Evolutionary conservation across 2,797 vertebrate species (phyloP).

Genomic region (Macropus fuliginosus): DNA sequence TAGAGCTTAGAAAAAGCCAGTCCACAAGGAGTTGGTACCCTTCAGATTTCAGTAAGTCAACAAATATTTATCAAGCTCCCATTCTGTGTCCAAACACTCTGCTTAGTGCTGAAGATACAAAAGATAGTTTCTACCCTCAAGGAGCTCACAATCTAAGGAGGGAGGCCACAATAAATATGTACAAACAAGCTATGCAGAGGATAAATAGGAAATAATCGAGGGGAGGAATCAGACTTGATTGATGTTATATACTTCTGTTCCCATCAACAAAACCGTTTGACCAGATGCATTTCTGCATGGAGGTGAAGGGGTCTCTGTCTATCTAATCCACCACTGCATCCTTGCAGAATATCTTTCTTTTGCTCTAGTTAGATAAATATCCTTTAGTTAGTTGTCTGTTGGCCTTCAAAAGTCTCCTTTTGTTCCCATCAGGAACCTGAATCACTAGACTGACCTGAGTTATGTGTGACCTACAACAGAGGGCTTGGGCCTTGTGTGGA

Average conservation of each 20-base stretch:
- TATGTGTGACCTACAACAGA: neutral
- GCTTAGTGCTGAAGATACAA: neutral
- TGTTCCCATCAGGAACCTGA: neutral
- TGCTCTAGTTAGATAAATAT: neutral
- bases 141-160: neutral
- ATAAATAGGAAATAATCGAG: neutral
- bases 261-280: neutral
- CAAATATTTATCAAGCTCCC: neutral
- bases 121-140: neutral
- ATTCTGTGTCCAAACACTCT: neutral
- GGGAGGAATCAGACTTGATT: neutral
- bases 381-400: neutral
- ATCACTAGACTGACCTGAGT: neutral
- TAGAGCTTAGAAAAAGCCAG: neutral
- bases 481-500: neutral
- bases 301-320: neutral
- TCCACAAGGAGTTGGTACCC: neutral
- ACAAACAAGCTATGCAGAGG: neutral
- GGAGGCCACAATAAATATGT: neutral
- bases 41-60: neutral
- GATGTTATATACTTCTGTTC: neutral
- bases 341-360: neutral
- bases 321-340: neutral
- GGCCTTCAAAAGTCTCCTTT: neutral
- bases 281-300: neutral